Evolutionary conservation across 1,140 invertebrate genomes (phyloP), one percentile per base, ranked within the genome.

Genomic region (Drosophila ironensis): DNA sequence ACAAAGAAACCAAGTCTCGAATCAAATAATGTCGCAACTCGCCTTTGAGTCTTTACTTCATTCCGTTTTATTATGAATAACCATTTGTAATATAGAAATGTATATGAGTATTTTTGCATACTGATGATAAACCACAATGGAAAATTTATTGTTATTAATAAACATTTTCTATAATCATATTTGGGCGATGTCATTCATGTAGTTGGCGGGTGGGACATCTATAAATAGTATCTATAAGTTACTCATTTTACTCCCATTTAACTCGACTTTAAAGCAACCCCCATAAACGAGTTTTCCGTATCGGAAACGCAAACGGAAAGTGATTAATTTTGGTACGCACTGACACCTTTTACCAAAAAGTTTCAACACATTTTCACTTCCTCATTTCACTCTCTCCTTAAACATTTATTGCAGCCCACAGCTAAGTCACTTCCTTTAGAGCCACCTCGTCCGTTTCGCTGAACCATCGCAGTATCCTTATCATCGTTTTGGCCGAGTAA

Each of bases 401-500:
- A 14, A 3, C 7, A 30, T 2, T 6, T 44, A 6, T n/a, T 8
- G 9, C 27, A 42, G 28, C n/a, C n/a, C n/a, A n/a, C n/a, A n/a
- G n/a, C 41, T 57, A 61, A 42, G 30, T 9, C 6, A 25, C 20
- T 42, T 60, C 37, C 9, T 57, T 41, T 12, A 70, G 11, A 8
- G 59, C 44, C 8, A 46, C 16, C 6, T 27, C 56, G 2, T 42
- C 71, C 14, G 75, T 57, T 12, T 88, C 60, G 2, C 74, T 69
- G 35, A 89, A 88, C 88, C 88, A 89, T 16, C 71, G 67, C 19
- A 89, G 42, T 6, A 89, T 86, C 47, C 84, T 74, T 20, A 89
- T 12, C 88, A 89, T 89, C 0, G 87, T 88, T 35, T 88, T 89
- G 17, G 88, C 88, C 12, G 88, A 89, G 33, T 89, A 89, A 4